Base-by-base conservation (phyloP, 2,888 invertebrate genomes). In the Loripinus fragilis region DNA sequence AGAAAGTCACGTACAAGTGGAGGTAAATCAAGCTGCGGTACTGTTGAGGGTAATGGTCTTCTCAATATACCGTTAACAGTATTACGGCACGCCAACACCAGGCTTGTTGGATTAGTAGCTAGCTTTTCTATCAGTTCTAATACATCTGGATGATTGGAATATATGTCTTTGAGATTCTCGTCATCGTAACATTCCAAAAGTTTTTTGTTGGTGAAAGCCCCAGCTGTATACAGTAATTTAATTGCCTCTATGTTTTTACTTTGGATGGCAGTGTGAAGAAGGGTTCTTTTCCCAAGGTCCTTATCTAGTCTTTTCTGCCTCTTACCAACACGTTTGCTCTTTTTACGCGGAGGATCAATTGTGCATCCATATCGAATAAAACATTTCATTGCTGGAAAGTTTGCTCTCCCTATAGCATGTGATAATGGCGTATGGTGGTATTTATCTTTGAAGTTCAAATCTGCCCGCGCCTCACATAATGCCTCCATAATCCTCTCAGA, bases 301-400 rank as follows among this genome's bases (percentile, higher is more conserved):
- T n/a, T n/a, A n/a, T n/a, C n/a, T n/a, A n/a, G n/a, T n/a, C n/a
- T n/a, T n/a, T n/a, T n/a, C n/a, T n/a, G n/a, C n/a, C n/a, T n/a
- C n/a, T n/a, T n/a, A n/a, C n/a, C n/a, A n/a, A n/a, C n/a, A n/a
- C n/a, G n/a, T n/a, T n/a, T n/a, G n/a, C n/a, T n/a, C 8, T 15
- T 20, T 45, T 73, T 42, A 41, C 78, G 73, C 28, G 65, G 45
- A n/a, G 28, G 10, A 12, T 50, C 60, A 10, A 83, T 55, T 48
- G 75, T 67, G 72, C 83, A 83, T 41, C 80, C 83, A 28, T 72
- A 60, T 45, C 71, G 45, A 17, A 83, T 76, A 28, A 83, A 48
- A 50, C 76, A 71, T 55, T 76, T 83, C 3, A 80, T 52, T 23
- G 74, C 83, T 55, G 70, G 64, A 52, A 76, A 70, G 68, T 83